Percentiles rank a stretch among this genome's conserved stretches.
phyloP scores from a whole-genome alignment of 2,888 invertebrate species.

The Conops quadrifasciatus region DNA sequence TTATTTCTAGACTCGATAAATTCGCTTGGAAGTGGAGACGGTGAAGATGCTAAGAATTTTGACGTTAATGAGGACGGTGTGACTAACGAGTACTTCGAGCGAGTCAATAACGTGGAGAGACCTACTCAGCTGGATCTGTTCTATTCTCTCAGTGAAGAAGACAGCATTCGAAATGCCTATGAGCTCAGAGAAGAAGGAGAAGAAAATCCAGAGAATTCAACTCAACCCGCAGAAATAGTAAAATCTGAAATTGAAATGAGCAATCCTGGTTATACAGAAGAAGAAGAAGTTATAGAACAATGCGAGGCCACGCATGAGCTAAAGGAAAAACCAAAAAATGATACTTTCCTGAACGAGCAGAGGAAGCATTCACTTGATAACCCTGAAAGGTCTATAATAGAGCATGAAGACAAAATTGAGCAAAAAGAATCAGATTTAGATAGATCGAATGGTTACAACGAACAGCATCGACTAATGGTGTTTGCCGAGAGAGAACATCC shows the following conservation, averaged over 20 bases:
- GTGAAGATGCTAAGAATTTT: slow-evolving; percentile 44
- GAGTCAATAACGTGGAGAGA: slow-evolving; percentile 61
- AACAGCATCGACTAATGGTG: slow-evolving; percentile 15
- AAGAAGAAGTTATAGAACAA: background rate
- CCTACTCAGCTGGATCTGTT: slow-evolving; percentile 59
- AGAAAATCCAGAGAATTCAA: background rate
- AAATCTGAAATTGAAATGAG: slow-evolving; percentile 19
- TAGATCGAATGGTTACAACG: slow-evolving; percentile 43
- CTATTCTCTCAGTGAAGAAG: slow-evolving; percentile 58
- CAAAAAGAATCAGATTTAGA: slow-evolving; percentile 42
- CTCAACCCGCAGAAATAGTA: background rate
- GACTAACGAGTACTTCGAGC: slow-evolving; percentile 64
- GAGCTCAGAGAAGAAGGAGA: slow-evolving; percentile 30
- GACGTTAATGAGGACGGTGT: slow-evolving; percentile 62
- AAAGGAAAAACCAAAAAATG: background rate
- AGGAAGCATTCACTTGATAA: background rate
- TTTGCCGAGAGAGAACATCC: slow-evolving; percentile 23
- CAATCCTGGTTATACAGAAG: background rate
- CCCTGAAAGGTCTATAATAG: background rate
- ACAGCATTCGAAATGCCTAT: slow-evolving; percentile 48
- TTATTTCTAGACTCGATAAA: slow-evolving; percentile 50
- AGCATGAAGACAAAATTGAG: background rate
- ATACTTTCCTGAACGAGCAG: background rate
- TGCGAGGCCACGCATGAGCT: slow-evolving; percentile 1
- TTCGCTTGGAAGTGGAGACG: slow-evolving; percentile 42